Conservation (phyloP, 2,113 vertebrate genomes). For the Gymnobelideus leadbeateri region DNA sequence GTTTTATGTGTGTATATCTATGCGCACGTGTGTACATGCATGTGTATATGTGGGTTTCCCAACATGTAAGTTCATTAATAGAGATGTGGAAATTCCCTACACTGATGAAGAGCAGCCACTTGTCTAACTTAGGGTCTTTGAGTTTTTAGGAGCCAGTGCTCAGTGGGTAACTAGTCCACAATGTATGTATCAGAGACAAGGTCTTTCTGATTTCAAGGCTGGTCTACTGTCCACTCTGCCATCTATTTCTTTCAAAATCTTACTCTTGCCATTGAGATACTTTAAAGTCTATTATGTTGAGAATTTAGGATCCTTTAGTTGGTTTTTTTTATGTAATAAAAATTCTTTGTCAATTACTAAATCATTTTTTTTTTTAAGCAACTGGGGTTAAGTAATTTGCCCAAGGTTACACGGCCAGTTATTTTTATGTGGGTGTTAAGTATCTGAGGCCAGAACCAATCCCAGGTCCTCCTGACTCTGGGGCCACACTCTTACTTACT, state of each 20-base stretch:
- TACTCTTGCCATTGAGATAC: background rate
- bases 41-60: background rate
- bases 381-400: no score
- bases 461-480: no score
- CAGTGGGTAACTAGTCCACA: background rate
- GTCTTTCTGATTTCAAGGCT: background rate
- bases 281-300: background rate
- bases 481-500: no score
- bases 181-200: background rate
- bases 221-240: background rate
- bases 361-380: no score
- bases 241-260: background rate
- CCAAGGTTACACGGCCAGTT: no score
- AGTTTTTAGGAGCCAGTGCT: background rate
- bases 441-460: no score
- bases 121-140: background rate
- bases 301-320: background rate
- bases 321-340: background rate
- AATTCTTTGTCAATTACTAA: background rate
- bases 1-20: background rate
- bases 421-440: no score
- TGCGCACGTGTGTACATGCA: background rate
- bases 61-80: background rate
- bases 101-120: background rate
- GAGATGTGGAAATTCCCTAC: background rate